Base-by-base conservation (phyloP, 92 coral and sea anemone species). In the Diadumene lineata region DNA sequence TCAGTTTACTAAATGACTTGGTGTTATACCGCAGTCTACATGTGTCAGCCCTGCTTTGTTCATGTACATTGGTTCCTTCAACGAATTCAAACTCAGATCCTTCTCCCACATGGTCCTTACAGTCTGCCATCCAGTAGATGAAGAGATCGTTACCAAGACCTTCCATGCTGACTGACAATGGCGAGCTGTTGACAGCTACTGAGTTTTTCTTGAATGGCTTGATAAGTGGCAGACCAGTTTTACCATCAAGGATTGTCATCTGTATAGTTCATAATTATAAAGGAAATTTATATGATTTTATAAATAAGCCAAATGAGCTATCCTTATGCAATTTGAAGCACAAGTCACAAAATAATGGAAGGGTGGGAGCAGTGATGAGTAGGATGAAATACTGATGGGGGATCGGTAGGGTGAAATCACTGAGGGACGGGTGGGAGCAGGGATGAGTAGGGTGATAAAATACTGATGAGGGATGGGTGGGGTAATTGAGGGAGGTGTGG, bases 11-110 rank as follows among this genome's bases (percentile, higher is more conserved):
- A 79, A 92, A 92, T 64, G 98, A 86, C 88, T 96, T 92, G 46
- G 97, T 82, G 38, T 89, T 83, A 73, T 88, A 96, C 34, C 99
- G 78, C 22, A 96, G 88, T 56, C 87, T 77, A 60, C 99, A 96
- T 4, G 99, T 96, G 74, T 96, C 99, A 10, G 99, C 97, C 16
- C 99, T 83, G 74, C 99, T 96, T 80, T 96, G 99, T n/a, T 96
- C 99, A 71, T 96, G 99, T 7, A 96, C 92, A 44, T 96, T 96
- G 17, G 99, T 96, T 60, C 99, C 99, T 77, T 92, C 92, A 29
- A 96, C 99, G 86, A 96, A 96, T 57, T 88, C 85, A 69, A 89
- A 96, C 71, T 75, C 83, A 61, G 85, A 87, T 3, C 99, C 99
- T 70, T 92, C 86, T 30, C 99, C 97, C 75, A 92, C 99, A 72